Percentiles rank a stretch among this genome's conserved stretches.
Evolutionary conservation across 2,113 vertebrate genomes (phyloP).

Genomic region (Etia nguti): DNA sequence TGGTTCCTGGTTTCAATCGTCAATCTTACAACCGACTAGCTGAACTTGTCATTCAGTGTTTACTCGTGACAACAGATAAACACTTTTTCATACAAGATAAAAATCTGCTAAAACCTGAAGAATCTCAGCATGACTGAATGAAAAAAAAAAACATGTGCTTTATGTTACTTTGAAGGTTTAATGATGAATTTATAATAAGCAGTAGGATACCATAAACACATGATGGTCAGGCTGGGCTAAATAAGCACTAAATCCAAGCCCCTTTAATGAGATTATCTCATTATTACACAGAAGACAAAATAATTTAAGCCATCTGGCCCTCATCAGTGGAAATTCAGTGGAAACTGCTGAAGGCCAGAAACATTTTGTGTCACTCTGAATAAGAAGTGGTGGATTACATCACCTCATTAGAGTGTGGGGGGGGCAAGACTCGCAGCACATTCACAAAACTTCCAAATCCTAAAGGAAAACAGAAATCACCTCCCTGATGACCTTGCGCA

Average conservation of each 20-base stretch:
- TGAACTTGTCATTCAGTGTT: not conserved
- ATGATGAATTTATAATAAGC: not conserved
- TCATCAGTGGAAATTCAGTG: not conserved
- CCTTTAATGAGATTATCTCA: not conserved
- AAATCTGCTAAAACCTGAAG: not conserved
- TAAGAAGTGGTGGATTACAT: not conserved
- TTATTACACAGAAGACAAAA: not conserved
- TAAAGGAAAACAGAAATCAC: not conserved
- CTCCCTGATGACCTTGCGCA: not conserved
- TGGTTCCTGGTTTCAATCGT: not conserved
- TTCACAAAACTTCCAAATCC: not conserved
- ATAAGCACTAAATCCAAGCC: not conserved
- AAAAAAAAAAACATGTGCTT: not conserved
- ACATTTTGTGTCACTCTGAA: not conserved
- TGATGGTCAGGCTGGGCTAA: not conserved
- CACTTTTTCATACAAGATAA: not conserved
- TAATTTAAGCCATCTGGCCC: not conserved
- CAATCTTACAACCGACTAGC: not conserved
- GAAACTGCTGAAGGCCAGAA: not conserved
- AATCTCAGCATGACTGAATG: not conserved
- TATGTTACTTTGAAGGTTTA: not conserved
- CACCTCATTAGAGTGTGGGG: not conserved
- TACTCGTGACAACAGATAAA: accelerated
- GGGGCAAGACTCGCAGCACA: not conserved
- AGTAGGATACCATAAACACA: not conserved